A percentile compares a stretch with the other conserved stretches of the same genome.
These are phyloP conservation scores for Pantherophis guttatus DNA, from an alignment of 2,113 vertebrate species.

Conservation along the genomic window DNA sequence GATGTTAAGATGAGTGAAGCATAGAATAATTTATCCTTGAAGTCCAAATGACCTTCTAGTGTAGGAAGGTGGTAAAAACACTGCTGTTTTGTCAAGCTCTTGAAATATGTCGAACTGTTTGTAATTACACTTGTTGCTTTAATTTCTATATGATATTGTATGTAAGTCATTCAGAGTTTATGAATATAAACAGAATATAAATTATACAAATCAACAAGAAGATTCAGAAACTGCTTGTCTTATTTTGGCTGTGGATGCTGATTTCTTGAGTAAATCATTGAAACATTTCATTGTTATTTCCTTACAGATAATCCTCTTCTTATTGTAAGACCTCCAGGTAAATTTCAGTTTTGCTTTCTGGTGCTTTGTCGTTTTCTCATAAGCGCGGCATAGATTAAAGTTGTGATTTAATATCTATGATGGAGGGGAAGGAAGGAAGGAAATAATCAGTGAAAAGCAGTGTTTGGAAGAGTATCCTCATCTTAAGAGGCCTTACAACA, in stretches of 20 bases:
- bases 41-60: not conserved
- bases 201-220: not conserved
- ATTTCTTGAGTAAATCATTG: constrained; percentile 4
- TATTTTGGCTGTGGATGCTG: constrained; percentile 7
- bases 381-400: not conserved
- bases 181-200: not conserved
- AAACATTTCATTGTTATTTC: constrained; percentile 39
- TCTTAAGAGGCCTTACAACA: not conserved
- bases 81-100: not conserved
- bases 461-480: not conserved
- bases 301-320: constrained; percentile 78
- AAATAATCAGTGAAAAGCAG: not conserved
- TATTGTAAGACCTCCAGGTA: constrained; percentile 93
- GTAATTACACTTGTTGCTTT: not conserved
- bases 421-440: not conserved
- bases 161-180: not conserved
- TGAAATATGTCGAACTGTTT: not conserved
- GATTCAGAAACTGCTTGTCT: not conserved
- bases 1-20: not conserved
- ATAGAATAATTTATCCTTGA: not conserved
- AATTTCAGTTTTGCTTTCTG: constrained; percentile 43
- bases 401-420: not conserved
- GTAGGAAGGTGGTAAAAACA: not conserved
- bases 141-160: not conserved
- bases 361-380: constrained; percentile 10